Conservation (phyloP, 2,888 invertebrate genomes). For the Drepanosiphum platanoidis region DNA sequence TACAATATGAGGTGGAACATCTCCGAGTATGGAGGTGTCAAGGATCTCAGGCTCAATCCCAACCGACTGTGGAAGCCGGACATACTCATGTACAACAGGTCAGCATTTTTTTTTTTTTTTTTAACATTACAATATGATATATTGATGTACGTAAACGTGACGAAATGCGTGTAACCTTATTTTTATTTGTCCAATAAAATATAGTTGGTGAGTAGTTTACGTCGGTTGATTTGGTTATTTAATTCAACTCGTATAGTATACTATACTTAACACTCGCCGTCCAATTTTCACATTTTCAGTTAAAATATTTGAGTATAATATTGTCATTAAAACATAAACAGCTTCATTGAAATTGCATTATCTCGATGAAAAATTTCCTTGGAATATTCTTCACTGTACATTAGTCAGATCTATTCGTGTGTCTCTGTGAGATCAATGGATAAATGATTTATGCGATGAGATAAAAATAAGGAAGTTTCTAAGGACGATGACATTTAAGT, state of each 20-base stretch:
- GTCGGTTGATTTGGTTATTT: no score
- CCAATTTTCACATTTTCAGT: no score
- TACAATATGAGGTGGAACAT: conserved; percentile 97
- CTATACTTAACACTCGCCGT: no score
- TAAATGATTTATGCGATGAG: background rate
- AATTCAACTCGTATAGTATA: no score
- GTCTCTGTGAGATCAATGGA: background rate
- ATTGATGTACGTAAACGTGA: background rate
- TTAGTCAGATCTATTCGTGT: background rate
- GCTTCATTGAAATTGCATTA: background rate
- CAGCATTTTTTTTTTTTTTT: conserved; percentile 68
- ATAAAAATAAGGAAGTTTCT: background rate
- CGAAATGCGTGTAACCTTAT: no score
- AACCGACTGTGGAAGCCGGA: conserved; percentile 98
- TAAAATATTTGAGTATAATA: no score
- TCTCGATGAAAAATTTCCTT: background rate
- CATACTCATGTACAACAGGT: conserved; percentile 99
- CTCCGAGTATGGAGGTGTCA: conserved; percentile 92
- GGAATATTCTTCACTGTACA: background rate
- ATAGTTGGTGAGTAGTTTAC: no score
- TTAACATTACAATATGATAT: no score
- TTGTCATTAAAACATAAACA: background rate
- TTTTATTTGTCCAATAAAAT: no score
- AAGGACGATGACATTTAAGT: conserved; percentile 8
- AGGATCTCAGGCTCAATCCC: conserved; percentile 93